Percentiles rank a stretch among this genome's conserved stretches.
Evolutionary conservation across 1,140 invertebrate species (phyloP).

Genomic region (Limonius californicus): DNA sequence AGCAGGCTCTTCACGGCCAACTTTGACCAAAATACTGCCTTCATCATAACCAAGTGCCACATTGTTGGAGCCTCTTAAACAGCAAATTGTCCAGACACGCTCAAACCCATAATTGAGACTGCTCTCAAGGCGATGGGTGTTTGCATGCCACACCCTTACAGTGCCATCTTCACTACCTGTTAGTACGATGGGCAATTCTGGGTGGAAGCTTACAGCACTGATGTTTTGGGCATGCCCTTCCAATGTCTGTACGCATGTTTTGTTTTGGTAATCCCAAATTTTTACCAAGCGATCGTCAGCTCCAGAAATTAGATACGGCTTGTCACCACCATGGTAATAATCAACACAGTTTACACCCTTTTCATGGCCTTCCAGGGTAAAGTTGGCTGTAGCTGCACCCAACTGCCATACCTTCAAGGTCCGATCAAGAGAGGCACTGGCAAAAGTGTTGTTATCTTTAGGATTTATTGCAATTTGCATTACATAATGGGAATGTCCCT

Average conservation of each 20-base stretch:
- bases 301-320: slow-evolving; percentile 98
- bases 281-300: slow-evolving; percentile 97
- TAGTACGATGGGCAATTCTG: slow-evolving; percentile 94
- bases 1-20: slow-evolving; percentile 96
- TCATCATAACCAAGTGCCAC: slow-evolving; percentile 81
- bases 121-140: slow-evolving; percentile 93
- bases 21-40: slow-evolving; percentile 95
- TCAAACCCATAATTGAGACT: slow-evolving; percentile 98
- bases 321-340: slow-evolving; percentile 98
- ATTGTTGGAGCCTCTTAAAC: slow-evolving; percentile 64
- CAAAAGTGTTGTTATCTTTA: slow-evolving; percentile 99
- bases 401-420: slow-evolving; percentile 92
- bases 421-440: slow-evolving; percentile 94
- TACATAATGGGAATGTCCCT: slow-evolving; percentile 98
- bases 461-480: slow-evolving; percentile 99
- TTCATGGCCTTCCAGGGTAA: slow-evolving; percentile 97
- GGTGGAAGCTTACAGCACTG: slow-evolving; percentile 90
- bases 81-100: slow-evolving; percentile 96
- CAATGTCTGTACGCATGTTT: slow-evolving; percentile 97
- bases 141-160: slow-evolving; percentile 96
- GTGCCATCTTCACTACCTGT: slow-evolving; percentile 98
- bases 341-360: slow-evolving; percentile 99
- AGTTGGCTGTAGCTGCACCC: slow-evolving; percentile 95
- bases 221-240: slow-evolving; percentile 98
- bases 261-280: slow-evolving; percentile 99